Base-by-base conservation (phyloP, 2,797 vertebrate genomes). In the Bradypodion ventrale region DNA sequence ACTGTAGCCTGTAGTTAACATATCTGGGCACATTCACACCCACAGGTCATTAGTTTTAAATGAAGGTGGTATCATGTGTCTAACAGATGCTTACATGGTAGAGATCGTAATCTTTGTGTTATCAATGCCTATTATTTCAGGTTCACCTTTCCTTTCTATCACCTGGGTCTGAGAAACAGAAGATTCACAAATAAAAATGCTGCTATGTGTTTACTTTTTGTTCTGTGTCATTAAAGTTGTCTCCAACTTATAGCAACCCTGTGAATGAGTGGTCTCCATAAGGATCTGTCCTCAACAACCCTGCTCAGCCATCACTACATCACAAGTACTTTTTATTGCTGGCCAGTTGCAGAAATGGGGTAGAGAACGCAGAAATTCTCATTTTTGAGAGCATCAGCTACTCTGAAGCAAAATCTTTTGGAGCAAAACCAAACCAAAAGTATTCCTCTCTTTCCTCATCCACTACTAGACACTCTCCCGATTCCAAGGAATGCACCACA, bases 31-130 rank as follows among this genome's bases (percentile, higher is more conserved):
- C 59, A 63, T 80, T 89, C 83, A 86, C 85, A 87, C 85, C n/a
- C 75, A 87, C 69, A 78, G 86, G 92, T 96, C 95, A 95, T 97
- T 95, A 97, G 89, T 96, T 96, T 93, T 95, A 93, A 93, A 97
- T 96, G 95, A 95, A 88, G 82, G 88, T 83, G 91, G 95, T 44
- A 76, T 93, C 80, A 92, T 86, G 88, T 79, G 84, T 25, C 83
- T 93, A 94, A 93, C 86, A 85, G 82, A 78, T 85, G 89, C 87
- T 44, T 92, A 87, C 85, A 86, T 84, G 59, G 65, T 9, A 46
- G 7, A 76, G 32, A 27, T 68, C 68, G 37, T n/a, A 59, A 66
- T 66, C 25, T 42, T 29, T 42, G 62, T 7, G 15, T 42, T 63
- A 49, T 73, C 78, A 75, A 2, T 16, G 27, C 12, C 35, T 42